Base-by-base conservation (phyloP, 1,140 invertebrate genomes). In the Cryptotermes secundus region DNA sequence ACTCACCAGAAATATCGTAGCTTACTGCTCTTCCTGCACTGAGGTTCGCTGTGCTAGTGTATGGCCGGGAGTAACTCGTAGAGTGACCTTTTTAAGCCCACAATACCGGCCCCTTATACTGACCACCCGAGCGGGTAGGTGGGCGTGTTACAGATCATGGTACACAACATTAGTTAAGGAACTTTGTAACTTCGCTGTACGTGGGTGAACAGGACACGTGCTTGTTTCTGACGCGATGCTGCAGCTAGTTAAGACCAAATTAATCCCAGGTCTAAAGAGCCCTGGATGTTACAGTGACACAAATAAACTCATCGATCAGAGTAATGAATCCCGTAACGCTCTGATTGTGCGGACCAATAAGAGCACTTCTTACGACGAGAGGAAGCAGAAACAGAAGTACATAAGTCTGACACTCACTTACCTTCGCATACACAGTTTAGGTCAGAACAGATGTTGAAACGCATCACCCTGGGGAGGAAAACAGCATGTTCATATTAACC, bases 81-180 rank as follows among this genome's bases (percentile, higher is more conserved):
- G 59, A n/a, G n/a, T 72, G 59, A 72, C 59, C 59, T 72, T 72
- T 59, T 14, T 72, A 72, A 72, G 59, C 59, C 59, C 59, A 31
- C 59, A 26, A n/a, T n/a, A 12, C 59, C 12, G 26, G 7, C 16
- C 19, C 59, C 1, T 12, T 12, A 9, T 72, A 31, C 59, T 59
- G 59, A n/a, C 26, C 26, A 72, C 31, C 59, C 59, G 59, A 72
- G 26, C n/a, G 26, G 26, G 2, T 72, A 72, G n/a, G 26, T 72
- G 26, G 26, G 2, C n/a, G 26, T 72, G 59, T 72, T 31, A 31
- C 26, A 72, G 26, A 72, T 31, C 59, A 72, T 6, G 9, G 0
- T 6, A 31, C 26, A 14, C 59, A 31, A n/a, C 59, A 31, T 72
- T 72, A 72, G 59, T 72, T 72, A 72, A n/a, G 59, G n/a, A 4